These are phyloP conservation scores for Nysson spinosus DNA, from an alignment of 2,888 invertebrate species.

Conservation along the genomic window DNA sequence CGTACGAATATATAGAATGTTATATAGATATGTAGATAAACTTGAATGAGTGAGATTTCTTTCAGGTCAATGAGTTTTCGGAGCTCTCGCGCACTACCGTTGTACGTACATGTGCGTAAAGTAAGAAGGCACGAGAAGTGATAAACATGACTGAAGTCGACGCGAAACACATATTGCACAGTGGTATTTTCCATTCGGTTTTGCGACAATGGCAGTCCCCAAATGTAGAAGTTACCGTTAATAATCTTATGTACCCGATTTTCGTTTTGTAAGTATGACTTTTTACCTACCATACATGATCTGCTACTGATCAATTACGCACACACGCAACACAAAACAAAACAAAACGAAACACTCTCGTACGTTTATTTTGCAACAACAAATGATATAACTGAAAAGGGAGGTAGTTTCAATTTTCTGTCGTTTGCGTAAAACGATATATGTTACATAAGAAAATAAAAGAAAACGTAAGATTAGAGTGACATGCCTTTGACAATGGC, in stretches of 20 bases:
- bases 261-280: slow-evolving; percentile 86
- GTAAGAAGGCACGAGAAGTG: not conserved
- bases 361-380: not conserved
- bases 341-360: not conserved
- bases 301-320: too few species aligned
- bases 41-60: too few species aligned
- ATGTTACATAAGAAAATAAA: slow-evolving; percentile 14
- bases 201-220: slow-evolving; percentile 89
- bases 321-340: not conserved
- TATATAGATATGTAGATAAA: too few species aligned
- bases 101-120: not conserved
- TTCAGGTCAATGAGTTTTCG: too few species aligned
- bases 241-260: slow-evolving; percentile 93
- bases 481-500: too few species aligned
- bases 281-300: slow-evolving; percentile 46
- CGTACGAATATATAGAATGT: too few species aligned
- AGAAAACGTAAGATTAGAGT: not conserved
- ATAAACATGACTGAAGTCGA: slow-evolving; percentile 62
- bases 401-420: not conserved
- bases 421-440: not conserved
- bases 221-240: slow-evolving; percentile 84
- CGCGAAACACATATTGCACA: slow-evolving; percentile 85
- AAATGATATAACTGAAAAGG: not conserved
- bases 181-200: slow-evolving; percentile 91
- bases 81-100: too few species aligned